These are phyloP conservation scores for Hypanus sabinus DNA, from an alignment of 2,113 vertebrate genomes.

Conservation along the genomic window DNA sequence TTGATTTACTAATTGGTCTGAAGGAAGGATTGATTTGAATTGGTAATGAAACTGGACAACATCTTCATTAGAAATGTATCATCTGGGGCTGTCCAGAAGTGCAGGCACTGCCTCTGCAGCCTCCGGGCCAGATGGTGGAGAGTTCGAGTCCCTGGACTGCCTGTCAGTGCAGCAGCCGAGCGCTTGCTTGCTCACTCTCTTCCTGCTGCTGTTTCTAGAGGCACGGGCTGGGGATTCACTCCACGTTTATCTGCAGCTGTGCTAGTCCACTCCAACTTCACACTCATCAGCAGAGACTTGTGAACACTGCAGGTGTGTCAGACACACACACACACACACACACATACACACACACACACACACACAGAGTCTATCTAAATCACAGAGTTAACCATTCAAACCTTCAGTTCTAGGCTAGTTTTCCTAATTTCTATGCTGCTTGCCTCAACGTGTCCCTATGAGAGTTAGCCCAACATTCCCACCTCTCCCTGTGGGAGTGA, in stretches of 20 bases:
- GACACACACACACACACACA: not conserved
- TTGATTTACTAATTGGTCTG: constrained; percentile 27
- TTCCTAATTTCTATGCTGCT: too few species aligned
- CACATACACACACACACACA: not conserved
- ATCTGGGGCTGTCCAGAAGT: not conserved
- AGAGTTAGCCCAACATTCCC: too few species aligned
- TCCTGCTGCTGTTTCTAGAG: too few species aligned
- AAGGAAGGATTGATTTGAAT: constrained; percentile 22
- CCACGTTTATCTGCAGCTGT: too few species aligned
- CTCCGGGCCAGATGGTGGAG: constrained; percentile 17
- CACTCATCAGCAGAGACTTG: not conserved
- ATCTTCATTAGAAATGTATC: constrained; percentile 34
- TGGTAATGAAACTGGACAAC: constrained; percentile 33
- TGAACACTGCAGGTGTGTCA: not conserved
- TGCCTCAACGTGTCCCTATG: too few species aligned
- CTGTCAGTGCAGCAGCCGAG: not conserved
- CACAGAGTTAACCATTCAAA: too few species aligned
- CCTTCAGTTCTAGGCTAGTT: too few species aligned
- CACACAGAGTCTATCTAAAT: not conserved
- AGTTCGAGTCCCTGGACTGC: not conserved
- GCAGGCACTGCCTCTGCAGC: not conserved
- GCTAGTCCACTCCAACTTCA: too few species aligned
- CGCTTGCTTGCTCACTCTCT: not conserved
- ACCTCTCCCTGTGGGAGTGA: too few species aligned
- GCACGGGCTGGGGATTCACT: too few species aligned